These are phyloP conservation scores for Microtus richardsoni DNA, from an alignment of 2,113 vertebrate species.

Conservation along the genomic window DNA sequence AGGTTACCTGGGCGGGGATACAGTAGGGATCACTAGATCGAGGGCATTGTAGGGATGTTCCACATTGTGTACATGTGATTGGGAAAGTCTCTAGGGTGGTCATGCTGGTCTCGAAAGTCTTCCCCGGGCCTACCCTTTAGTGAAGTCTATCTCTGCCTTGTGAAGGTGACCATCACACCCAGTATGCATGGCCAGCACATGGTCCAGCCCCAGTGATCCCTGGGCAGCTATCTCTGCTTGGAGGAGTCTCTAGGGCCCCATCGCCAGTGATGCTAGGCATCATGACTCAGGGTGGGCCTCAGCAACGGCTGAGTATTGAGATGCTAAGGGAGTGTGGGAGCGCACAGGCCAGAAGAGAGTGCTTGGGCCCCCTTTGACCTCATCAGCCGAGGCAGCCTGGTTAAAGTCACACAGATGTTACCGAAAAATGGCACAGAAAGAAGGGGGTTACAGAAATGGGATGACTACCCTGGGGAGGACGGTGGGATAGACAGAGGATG, in stretches of 20 bases:
- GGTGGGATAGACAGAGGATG: neutral
- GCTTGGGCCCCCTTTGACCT: neutral
- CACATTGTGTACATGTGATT: no score
- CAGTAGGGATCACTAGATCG: no score
- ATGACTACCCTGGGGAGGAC: accelerated
- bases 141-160: neutral
- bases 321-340: neutral
- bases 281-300: neutral
- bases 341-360: neutral
- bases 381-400: neutral
- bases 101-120: neutral
- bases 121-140: no score
- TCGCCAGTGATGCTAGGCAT: neutral
- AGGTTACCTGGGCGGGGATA: neutral
- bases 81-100: neutral
- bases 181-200: neutral
- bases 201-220: neutral
- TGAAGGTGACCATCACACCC: neutral
- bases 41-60: accelerated
- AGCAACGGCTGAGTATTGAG: neutral
- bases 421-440: neutral
- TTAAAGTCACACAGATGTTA: no score
- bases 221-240: neutral
- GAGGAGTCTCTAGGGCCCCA: no score
- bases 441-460: no score